These are phyloP conservation scores for Maconellicoccus hirsutus DNA, from an alignment of 1,140 invertebrate genomes.

Conservation along the genomic window DNA sequence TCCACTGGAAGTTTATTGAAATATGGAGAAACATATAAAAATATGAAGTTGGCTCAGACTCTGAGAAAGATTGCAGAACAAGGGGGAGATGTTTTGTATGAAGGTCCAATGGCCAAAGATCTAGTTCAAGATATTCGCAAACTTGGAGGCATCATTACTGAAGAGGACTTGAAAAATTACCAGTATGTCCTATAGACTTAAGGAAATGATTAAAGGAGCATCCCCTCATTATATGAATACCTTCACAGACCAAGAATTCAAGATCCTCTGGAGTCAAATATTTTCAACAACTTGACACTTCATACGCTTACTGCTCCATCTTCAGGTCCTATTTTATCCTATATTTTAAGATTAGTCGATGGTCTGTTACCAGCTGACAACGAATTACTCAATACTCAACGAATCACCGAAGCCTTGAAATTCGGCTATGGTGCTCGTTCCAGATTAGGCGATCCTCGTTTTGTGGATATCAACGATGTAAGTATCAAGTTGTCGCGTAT, in stretches of 20 bases:
- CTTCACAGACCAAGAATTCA: constrained; percentile 48
- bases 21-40: constrained; percentile 55
- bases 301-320: constrained; percentile 68
- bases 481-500: neutral
- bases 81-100: constrained; percentile 50
- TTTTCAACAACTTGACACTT: constrained; percentile 49
- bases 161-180: constrained; percentile 55
- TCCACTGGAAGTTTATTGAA: constrained; percentile 43
- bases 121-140: constrained; percentile 57
- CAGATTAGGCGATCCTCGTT: constrained; percentile 68
- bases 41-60: constrained; percentile 57
- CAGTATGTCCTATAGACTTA: too few species aligned
- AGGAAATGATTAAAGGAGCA: too few species aligned
- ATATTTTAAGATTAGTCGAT: constrained; percentile 73
- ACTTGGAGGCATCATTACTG: constrained; percentile 62
- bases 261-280: constrained; percentile 41
- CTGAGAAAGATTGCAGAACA: constrained; percentile 53
- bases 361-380: constrained; percentile 42
- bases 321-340: constrained; percentile 62
- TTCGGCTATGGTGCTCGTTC: constrained; percentile 82
- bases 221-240: too few species aligned
- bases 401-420: constrained; percentile 84
- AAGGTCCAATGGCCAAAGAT: constrained; percentile 47
- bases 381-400: constrained; percentile 48
- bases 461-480: constrained; percentile 29